These are phyloP conservation scores for Lepidonotus clava DNA, from an alignment of 2,888 invertebrate species.

Conservation along the genomic window DNA sequence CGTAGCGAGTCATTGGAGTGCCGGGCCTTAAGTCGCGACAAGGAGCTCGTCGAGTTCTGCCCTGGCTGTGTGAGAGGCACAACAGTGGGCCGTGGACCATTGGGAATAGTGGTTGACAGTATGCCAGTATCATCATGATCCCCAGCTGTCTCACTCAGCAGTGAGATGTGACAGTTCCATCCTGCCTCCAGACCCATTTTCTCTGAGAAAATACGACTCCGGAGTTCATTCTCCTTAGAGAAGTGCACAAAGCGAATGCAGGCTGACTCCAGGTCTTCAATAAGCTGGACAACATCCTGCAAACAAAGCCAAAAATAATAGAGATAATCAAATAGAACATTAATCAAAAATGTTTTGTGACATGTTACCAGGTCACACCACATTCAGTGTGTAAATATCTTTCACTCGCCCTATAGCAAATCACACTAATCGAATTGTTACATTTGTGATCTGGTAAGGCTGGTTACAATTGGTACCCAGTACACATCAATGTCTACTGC, in stretches of 20 bases:
- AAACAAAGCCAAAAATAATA: too few species aligned
- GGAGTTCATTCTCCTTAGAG: slow-evolving; percentile 84
- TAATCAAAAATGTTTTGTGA: too few species aligned
- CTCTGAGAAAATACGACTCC: slow-evolving; percentile 90
- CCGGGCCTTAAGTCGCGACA: neutral
- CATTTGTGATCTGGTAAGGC: too few species aligned
- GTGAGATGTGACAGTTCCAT: slow-evolving; percentile 99
- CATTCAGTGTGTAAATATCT: too few species aligned
- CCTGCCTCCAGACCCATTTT: slow-evolving; percentile 99
- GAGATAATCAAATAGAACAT: too few species aligned
- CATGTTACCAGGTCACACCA: too few species aligned
- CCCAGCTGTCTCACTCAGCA: slow-evolving; percentile 78
- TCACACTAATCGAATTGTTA: too few species aligned
- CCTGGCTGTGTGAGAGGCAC: neutral
- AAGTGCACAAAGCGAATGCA: slow-evolving; percentile 99
- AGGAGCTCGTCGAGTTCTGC: neutral
- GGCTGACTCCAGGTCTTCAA: slow-evolving; percentile 80
- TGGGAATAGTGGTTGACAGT: neutral
- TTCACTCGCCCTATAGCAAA: too few species aligned
- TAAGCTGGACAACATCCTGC: slow-evolving; percentile 79
- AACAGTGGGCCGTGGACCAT: neutral
- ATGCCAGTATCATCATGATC: neutral
- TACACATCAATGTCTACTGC: neutral
- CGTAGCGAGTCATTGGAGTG: slow-evolving; percentile 11
- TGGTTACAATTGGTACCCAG: neutral